Evolutionary conservation across 2,113 vertebrate species (phyloP).

Genomic region (Toxotes jaculatrix): DNA sequence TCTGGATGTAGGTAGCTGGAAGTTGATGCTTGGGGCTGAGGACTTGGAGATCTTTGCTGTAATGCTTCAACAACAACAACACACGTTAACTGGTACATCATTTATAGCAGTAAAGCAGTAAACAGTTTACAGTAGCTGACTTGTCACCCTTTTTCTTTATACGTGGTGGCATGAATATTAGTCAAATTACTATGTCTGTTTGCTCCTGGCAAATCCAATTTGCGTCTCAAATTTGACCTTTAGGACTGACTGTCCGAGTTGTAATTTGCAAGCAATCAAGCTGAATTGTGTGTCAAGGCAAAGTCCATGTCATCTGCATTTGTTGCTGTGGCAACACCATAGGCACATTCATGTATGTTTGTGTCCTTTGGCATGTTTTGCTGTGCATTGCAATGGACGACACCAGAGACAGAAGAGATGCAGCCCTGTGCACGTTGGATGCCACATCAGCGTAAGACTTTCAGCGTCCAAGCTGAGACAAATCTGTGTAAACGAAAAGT

Average conservation of each 20-base stretch:
- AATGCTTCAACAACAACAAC: neutral
- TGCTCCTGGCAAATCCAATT: constrained; percentile 58
- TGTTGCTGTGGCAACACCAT: constrained; percentile 36
- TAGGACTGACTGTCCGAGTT: constrained; percentile 33
- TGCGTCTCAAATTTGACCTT: constrained; percentile 64
- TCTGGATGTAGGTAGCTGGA: neutral
- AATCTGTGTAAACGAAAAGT: neutral
- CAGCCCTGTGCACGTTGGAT: constrained; percentile 3
- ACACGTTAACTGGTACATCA: neutral
- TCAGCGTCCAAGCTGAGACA: neutral
- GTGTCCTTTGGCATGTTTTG: neutral
- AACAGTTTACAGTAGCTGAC: constrained; percentile 11
- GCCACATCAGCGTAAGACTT: neutral
- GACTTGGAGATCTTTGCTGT: neutral
- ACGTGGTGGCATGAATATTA: constrained; percentile 18
- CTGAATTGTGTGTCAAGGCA: constrained; percentile 24
- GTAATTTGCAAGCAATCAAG: constrained; percentile 56
- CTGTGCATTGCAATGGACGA: neutral
- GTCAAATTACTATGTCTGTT: constrained; percentile 42
- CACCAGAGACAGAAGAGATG: neutral
- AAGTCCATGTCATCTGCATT: neutral
- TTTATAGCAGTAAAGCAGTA: neutral
- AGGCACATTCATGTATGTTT: neutral
- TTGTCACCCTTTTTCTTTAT: neutral
- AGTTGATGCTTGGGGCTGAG: neutral